These are phyloP conservation scores for Sisyra nigra DNA, from an alignment of 2,888 invertebrate genomes.

Conservation along the genomic window DNA sequence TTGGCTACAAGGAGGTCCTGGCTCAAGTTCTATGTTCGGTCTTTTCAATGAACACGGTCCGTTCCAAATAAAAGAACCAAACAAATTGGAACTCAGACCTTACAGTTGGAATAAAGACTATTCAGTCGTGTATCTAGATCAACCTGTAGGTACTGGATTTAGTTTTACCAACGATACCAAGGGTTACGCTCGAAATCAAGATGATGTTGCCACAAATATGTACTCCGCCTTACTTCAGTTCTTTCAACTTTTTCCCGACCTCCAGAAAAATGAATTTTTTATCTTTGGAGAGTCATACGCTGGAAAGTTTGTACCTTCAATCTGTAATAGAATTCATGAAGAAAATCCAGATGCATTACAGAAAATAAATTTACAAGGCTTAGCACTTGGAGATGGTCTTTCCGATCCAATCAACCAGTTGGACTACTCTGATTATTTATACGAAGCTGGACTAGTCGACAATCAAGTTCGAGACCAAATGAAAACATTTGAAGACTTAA, in stretches of 20 bases:
- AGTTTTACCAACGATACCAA: conserved; percentile 64
- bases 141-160: conserved; percentile 85
- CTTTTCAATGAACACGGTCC: conserved; percentile 79
- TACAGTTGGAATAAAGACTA: conserved; percentile 66
- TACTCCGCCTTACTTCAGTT: conserved; percentile 66
- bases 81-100: conserved; percentile 36
- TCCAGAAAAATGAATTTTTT: conserved; percentile 54
- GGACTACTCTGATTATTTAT: conserved; percentile 53
- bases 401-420: conserved; percentile 57
- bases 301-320: conserved; percentile 42
- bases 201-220: conserved; percentile 63
- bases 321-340: conserved; percentile 47
- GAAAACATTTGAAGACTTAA: conserved; percentile 31
- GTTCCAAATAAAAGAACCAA: conserved; percentile 31
- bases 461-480: conserved; percentile 39
- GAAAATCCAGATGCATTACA: conserved; percentile 31
- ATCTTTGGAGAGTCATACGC: conserved; percentile 75
- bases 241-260: conserved; percentile 64
- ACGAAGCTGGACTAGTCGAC: conserved; percentile 50
- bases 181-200: conserved; percentile 68
- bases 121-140: conserved; percentile 73
- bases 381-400: conserved; percentile 57
- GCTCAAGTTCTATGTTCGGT: conserved; percentile 63
- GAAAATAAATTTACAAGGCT: conserved; percentile 45
- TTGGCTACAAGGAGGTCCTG: conserved; percentile 81